A percentile compares a stretch with the other conserved stretches of the same genome.
These are phyloP conservation scores for Neogobius melanostomus DNA, from an alignment of 2,113 vertebrate genomes.

Conservation along the genomic window DNA sequence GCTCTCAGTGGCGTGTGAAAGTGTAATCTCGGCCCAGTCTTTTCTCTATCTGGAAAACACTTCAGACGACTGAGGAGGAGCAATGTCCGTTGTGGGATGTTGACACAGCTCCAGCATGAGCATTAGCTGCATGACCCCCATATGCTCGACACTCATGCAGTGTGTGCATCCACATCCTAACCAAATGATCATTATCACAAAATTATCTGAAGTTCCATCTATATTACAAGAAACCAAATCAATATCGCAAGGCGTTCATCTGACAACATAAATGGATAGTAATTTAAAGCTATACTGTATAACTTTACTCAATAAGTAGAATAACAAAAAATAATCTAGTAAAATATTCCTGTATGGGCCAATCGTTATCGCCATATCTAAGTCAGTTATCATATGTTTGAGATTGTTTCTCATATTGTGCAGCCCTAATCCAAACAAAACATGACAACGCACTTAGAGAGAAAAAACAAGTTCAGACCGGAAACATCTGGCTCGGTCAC, in stretches of 20 bases:
- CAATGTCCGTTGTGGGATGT: constrained; percentile 55
- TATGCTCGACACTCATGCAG: background rate
- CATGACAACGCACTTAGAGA: constrained; percentile 2
- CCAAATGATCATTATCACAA: too few species aligned
- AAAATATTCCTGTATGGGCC: too few species aligned
- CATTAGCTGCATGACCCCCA: constrained; percentile 1
- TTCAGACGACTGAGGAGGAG: constrained; percentile 32
- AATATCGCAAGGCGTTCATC: too few species aligned
- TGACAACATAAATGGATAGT: too few species aligned
- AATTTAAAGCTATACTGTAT: too few species aligned
- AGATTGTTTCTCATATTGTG: background rate
- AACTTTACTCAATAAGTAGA: background rate
- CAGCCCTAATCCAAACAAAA: background rate
- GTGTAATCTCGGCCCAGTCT: constrained; percentile 53
- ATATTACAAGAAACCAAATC: too few species aligned
- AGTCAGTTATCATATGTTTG: too few species aligned
- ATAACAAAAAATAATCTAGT: background rate
- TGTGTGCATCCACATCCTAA: too few species aligned
- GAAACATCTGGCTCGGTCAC: constrained; percentile 5
- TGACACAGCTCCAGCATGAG: constrained; percentile 59
- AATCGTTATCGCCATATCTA: too few species aligned
- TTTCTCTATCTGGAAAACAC: constrained; percentile 26
- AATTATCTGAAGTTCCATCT: too few species aligned
- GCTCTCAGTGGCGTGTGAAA: constrained; percentile 60
- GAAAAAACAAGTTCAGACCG: background rate